Evolutionary conservation across 92 coral and sea anemone species (phyloP).

Genomic region (Epizoanthus scotinus): DNA sequence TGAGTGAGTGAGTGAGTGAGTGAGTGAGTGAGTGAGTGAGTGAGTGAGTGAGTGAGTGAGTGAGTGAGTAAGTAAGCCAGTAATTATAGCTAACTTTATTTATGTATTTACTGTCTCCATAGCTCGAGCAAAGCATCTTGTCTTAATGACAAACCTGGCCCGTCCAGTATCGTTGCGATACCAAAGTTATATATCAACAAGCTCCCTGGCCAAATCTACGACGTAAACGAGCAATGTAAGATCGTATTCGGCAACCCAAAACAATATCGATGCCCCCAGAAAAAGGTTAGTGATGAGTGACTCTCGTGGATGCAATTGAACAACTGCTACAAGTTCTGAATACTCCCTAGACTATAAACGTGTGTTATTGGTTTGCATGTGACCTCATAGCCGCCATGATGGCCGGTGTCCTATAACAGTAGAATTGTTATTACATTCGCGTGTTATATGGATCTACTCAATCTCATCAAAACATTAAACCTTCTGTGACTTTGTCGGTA

Average conservation of each 20-base stretch:
- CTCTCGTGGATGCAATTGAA: too few species aligned
- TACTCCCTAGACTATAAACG: too few species aligned
- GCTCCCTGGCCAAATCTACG: conserved; percentile 83
- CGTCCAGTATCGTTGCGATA: conserved; percentile 32
- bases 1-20: too few species aligned
- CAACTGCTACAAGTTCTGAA: too few species aligned
- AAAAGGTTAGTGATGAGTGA: conserved; percentile 37
- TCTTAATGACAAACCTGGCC: conserved; percentile 70
- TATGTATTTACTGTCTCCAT: conserved; percentile 23
- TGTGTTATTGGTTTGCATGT: too few species aligned
- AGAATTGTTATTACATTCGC: too few species aligned
- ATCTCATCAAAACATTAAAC: too few species aligned
- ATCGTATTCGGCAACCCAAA: conserved; percentile 41
- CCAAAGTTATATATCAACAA: conserved; percentile 69
- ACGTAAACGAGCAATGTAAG: conserved; percentile 80
- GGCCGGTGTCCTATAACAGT: too few species aligned
- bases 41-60: too few species aligned
- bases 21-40: too few species aligned
- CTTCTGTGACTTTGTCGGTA: background rate
- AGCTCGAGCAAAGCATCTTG: conserved; percentile 70
- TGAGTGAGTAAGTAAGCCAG: too few species aligned
- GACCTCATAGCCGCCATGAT: too few species aligned
- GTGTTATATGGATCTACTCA: background rate
- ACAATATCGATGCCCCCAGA: conserved; percentile 60
- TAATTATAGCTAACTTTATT: background rate